A percentile compares a stretch with the other conserved stretches of the same genome.
Conservation (phyloP, 1,140 invertebrate genomes). For the Pectinophora gossypiella region DNA sequence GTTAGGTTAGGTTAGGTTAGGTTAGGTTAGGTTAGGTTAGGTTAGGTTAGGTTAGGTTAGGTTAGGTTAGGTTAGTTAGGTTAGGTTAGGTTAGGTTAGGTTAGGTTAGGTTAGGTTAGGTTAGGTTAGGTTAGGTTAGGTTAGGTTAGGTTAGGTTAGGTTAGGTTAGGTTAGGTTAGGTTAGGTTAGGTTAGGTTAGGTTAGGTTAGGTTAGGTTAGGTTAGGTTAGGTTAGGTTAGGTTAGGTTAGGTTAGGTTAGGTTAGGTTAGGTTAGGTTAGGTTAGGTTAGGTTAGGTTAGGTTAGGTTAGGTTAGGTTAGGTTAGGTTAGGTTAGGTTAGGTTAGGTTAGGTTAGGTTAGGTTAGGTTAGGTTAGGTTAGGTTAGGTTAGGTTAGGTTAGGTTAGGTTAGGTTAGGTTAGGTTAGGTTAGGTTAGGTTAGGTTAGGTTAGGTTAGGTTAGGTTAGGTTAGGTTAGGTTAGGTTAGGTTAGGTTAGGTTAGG, state of each 20-base stretch:
- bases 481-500: slow-evolving; percentile 10
- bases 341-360: slow-evolving; percentile 9
- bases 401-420: slow-evolving; percentile 11
- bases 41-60: slow-evolving; percentile 10
- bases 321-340: slow-evolving; percentile 28
- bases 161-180: slow-evolving; percentile 10
- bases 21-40: slow-evolving; percentile 10
- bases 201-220: slow-evolving; percentile 12
- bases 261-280: slow-evolving; percentile 11
- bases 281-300: slow-evolving; percentile 11
- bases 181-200: slow-evolving; percentile 13
- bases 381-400: slow-evolving; percentile 9
- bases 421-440: slow-evolving; percentile 10
- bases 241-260: slow-evolving; percentile 12
- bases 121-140: slow-evolving; percentile 12
- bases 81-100: slow-evolving; percentile 4
- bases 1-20: slow-evolving; percentile 12
- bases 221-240: slow-evolving; percentile 11
- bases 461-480: slow-evolving; percentile 10
- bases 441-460: slow-evolving; percentile 11
- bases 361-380: slow-evolving; percentile 12
- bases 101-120: slow-evolving; percentile 5
- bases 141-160: slow-evolving; percentile 13
- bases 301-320: slow-evolving; percentile 12
- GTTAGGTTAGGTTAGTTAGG: slow-evolving; percentile 9